A percentile compares a stretch with the other conserved stretches of the same genome.
These are phyloP conservation scores for Papilio dardanus DNA, from an alignment of 1,140 invertebrate genomes.

Conservation along the genomic window DNA sequence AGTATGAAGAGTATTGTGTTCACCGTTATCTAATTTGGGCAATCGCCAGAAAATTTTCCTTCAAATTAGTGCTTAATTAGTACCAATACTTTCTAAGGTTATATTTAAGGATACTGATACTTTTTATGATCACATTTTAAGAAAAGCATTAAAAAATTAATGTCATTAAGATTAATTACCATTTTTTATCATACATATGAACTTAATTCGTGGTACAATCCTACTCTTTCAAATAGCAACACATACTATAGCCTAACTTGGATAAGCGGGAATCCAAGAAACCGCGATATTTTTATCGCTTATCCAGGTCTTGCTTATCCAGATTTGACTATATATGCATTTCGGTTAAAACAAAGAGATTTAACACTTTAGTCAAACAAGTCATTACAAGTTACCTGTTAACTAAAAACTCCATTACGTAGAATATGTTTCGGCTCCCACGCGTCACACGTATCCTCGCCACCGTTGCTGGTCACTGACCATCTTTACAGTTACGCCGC, in stretches of 20 bases:
- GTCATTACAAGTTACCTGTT: slow-evolving; percentile 38
- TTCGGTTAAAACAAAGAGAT: no score
- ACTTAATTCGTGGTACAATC: no score
- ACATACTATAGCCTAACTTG: no score
- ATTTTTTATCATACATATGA: no score
- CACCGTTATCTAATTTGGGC: slow-evolving; percentile 22
- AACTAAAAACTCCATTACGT: slow-evolving; percentile 48
- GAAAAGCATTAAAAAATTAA: neutral
- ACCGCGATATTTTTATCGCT: no score
- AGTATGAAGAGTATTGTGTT: slow-evolving; percentile 22
- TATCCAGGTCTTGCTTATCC: no score
- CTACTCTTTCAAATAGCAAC: no score
- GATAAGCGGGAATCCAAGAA: no score
- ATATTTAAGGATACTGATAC: neutral
- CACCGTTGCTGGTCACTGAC: slow-evolving; percentile 52
- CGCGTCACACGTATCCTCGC: slow-evolving; percentile 50
- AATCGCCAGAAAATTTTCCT: neutral
- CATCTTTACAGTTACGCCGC: slow-evolving; percentile 58
- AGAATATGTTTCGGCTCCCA: slow-evolving; percentile 49
- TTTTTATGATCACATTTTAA: neutral
- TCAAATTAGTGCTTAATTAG: neutral
- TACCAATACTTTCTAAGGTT: neutral
- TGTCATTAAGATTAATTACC: no score
- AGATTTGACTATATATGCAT: no score
- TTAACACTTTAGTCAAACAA: slow-evolving; percentile 28